A percentile compares a stretch with the other conserved stretches of the same genome.
These are phyloP conservation scores for Tychaedon coryphoeus DNA, from an alignment of 2,113 vertebrate species.

Conservation along the genomic window DNA sequence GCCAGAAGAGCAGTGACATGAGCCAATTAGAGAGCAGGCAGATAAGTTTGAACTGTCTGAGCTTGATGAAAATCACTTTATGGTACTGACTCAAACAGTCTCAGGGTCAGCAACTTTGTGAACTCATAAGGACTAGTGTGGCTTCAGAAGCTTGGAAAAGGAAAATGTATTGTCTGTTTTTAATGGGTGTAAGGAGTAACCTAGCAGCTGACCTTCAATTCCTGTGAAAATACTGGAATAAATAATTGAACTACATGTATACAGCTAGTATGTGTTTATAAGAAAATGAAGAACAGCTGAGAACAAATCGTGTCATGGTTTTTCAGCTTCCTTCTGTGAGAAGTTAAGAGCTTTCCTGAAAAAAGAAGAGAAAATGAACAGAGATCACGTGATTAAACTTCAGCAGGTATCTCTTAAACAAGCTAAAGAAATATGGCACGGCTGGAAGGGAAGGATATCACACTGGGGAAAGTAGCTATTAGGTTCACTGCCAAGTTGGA, in stretches of 20 bases:
- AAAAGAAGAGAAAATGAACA: not conserved
- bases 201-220: slow-evolving; percentile 33
- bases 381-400: slow-evolving; percentile 10
- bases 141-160: not conserved
- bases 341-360: slow-evolving; percentile 13
- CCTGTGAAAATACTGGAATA: slow-evolving; percentile 45
- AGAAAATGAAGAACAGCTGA: not conserved
- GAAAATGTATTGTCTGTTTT: slow-evolving; percentile 41
- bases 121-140: slow-evolving; percentile 7
- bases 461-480: slow-evolving; percentile 43
- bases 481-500: slow-evolving; percentile 32
- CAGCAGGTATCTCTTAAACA: slow-evolving; percentile 38
- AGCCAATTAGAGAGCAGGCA: slow-evolving; percentile 38
- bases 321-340: slow-evolving; percentile 1
- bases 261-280: slow-evolving; percentile 4
- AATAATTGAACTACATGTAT: slow-evolving; percentile 45
- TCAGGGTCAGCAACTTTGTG: slow-evolving; percentile 51
- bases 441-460: slow-evolving; percentile 31
- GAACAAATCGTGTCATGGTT: slow-evolving; percentile 15
- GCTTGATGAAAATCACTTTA: slow-evolving; percentile 28
- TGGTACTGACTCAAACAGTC: not conserved
- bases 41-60: slow-evolving; percentile 24
- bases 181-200: slow-evolving; percentile 34
- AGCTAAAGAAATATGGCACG: slow-evolving; percentile 16
- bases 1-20: slow-evolving; percentile 8